Base-by-base conservation (phyloP, 1,140 invertebrate genomes). In the Berghia stephanieae region DNA sequence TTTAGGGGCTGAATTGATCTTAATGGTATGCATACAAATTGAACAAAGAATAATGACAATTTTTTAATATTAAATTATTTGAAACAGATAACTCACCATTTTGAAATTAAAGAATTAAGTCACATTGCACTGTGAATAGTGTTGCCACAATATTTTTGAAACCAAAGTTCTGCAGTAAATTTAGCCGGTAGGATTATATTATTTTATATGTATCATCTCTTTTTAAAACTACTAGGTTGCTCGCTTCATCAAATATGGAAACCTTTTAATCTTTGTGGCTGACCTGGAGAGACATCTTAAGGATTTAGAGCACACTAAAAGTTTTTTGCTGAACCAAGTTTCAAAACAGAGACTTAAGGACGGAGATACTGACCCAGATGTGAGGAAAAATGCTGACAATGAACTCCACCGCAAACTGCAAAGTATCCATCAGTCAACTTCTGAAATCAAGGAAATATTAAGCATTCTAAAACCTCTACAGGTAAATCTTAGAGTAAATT, bases 291-390 rank as follows among this genome's bases (percentile, higher is more conserved):
- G 84, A 75, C 81, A 86, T 75, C 75, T 86, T 24, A 82, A 85
- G 49, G 87, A 89, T 70, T 77, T 89, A 21, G 82, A 87, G 21
- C 85, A 84, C 69, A 88, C 86, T 24, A 85, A 86, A 86, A 83
- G 88, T 89, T 79, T 78, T 57, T 52, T 83, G 57, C 69, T 83
- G 57, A 78, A 81, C 42, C 79, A 80, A 67, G 79, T 77, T 24
- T 67, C 68, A 31, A 76, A 76, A 43, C 67, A 73, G 60, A 55
- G 79, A 6, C 38, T 80, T 5, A 44, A 63, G 40, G 38, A 69
- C 38, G 69, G 67, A 49, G 68, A 55, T 13, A 75, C 77, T 67
- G 75, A 46, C 57, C 52, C 63, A 42, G 24, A 78, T 66, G 34
- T 18, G 31, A 73, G 79, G 8, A 63, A 66, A 13, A 80, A 80